These are phyloP conservation scores for Oreocharis arfaki DNA, from an alignment of 2,113 vertebrate genomes.

Conservation along the genomic window DNA sequence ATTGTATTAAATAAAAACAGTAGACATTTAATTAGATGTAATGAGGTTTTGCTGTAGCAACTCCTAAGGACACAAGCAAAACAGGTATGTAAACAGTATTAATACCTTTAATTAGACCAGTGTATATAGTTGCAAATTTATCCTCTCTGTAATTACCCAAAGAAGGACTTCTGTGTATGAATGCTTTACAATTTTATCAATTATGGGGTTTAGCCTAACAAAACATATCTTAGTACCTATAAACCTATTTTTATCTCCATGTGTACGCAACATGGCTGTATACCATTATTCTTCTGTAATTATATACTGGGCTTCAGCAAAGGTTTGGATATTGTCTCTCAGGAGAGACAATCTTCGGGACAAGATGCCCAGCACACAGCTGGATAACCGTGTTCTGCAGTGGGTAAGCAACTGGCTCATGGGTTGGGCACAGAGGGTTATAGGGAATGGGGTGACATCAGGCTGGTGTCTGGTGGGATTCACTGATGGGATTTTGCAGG, in stretches of 20 bases:
- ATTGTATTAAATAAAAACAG: neutral
- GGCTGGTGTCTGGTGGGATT: neutral
- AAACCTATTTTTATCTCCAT: neutral
- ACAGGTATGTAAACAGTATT: neutral
- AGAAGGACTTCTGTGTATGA: neutral
- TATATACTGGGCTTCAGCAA: neutral
- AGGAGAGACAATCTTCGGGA: neutral
- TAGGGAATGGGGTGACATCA: neutral
- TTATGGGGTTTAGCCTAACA: neutral
- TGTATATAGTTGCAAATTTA: neutral
- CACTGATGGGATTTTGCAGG: neutral
- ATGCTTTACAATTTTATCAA: neutral
- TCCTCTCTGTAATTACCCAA: neutral
- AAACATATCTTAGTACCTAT: neutral
- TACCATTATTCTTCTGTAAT: neutral
- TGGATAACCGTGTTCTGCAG: fast-evolving
- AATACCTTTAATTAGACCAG: neutral
- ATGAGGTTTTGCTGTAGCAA: neutral
- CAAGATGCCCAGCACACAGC: neutral
- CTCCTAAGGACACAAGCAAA: neutral
- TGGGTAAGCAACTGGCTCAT: neutral
- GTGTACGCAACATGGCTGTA: neutral
- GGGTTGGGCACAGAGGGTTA: neutral
- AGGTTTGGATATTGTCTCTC: neutral
- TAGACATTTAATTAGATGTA: neutral